Percentiles rank a stretch among this genome's conserved stretches.
Evolutionary conservation across 1,140 invertebrate species (phyloP).

Genomic region (Meloidogyne floridensis): DNA sequence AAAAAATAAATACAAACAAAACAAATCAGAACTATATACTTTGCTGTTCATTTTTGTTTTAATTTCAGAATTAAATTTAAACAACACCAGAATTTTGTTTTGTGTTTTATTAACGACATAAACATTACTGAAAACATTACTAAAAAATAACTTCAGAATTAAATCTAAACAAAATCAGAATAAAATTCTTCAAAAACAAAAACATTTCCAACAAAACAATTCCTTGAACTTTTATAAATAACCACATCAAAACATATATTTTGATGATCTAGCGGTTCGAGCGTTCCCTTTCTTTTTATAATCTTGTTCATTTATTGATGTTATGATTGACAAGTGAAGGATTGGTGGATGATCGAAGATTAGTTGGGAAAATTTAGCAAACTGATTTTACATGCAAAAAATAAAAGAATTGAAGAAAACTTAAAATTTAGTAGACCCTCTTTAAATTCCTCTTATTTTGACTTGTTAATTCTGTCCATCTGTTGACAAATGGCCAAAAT

Average conservation of each 20-base stretch:
- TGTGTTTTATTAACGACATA: too few relatives aligned
- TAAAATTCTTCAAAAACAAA: too few relatives aligned
- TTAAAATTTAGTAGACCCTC: background rate
- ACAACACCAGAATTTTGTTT: too few relatives aligned
- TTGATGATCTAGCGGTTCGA: background rate
- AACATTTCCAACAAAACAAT: background rate
- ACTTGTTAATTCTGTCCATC: background rate
- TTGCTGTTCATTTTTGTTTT: too few relatives aligned
- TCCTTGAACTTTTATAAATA: background rate
- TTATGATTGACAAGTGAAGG: background rate
- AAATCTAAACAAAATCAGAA: too few relatives aligned
- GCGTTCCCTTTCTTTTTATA: background rate
- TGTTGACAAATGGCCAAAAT: slow-evolving; percentile 3
- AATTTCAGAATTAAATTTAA: too few relatives aligned
- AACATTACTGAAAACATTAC: background rate
- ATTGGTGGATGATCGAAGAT: slow-evolving; percentile 1
- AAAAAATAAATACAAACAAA: too few relatives aligned
- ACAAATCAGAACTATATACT: too few relatives aligned
- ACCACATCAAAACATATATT: background rate
- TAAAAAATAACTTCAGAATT: background rate
- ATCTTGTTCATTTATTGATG: background rate
- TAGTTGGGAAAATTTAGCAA: background rate
- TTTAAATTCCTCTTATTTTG: background rate
- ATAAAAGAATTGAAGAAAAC: background rate
- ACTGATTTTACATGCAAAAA: background rate